phyloP scores from a whole-genome alignment of 2,797 vertebrate genomes.

The Yasuhikotakia modesta region DNA sequence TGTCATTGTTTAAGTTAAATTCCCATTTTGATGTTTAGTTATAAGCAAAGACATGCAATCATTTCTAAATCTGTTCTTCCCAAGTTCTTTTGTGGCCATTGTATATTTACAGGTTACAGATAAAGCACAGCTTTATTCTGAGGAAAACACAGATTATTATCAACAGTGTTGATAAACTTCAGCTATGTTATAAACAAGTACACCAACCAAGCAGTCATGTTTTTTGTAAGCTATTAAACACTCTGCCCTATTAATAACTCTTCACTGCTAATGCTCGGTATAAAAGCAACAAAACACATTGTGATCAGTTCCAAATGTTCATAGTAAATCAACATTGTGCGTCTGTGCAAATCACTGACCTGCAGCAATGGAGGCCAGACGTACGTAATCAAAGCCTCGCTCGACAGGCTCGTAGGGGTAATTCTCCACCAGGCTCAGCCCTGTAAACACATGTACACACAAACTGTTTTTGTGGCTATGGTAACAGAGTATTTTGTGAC shows the following conservation, averaged over 20 bases:
- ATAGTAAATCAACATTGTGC: constrained; percentile 29
- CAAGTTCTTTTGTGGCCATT: too few species aligned
- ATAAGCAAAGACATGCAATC: neutral
- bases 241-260: constrained; percentile 35
- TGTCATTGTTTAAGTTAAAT: neutral
- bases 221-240: constrained; percentile 50
- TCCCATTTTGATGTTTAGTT: too few species aligned
- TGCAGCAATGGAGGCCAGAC: constrained; percentile 91
- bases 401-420: constrained; percentile 88
- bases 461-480: constrained; percentile 35
- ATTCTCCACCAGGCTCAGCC: constrained; percentile 85
- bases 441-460: constrained; percentile 66
- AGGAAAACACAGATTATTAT: neutral
- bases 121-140: constrained; percentile 12
- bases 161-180: neutral
- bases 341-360: constrained; percentile 71
- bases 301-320: constrained; percentile 37
- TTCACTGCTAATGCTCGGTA: constrained; percentile 42
- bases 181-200: constrained; percentile 23
- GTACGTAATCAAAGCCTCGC: constrained; percentile 86
- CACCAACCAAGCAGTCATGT: constrained; percentile 40
- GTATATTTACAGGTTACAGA: neutral
- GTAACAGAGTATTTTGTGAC: constrained; percentile 23
- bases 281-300: constrained; percentile 37
- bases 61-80: neutral